phyloP scores from a whole-genome alignment of 2,888 invertebrate genomes.

The Bruchidius siliquastri region DNA sequence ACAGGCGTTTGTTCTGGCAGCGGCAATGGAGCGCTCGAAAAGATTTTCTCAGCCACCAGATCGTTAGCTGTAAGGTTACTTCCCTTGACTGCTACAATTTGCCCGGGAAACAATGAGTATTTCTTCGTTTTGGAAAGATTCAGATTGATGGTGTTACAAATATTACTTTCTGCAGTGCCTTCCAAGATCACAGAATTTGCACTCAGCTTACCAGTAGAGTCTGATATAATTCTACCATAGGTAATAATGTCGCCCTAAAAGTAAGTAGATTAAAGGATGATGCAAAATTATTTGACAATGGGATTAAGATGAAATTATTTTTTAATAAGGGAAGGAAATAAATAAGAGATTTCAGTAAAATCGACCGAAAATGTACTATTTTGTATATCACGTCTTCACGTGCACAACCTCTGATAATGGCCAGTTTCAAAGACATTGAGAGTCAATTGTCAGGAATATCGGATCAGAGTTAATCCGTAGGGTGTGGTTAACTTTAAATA shows the following conservation, averaged over 20 bases:
- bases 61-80: slow-evolving; percentile 53
- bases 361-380: too few species aligned
- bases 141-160: slow-evolving; percentile 41
- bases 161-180: slow-evolving; percentile 55
- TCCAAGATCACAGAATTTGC: slow-evolving; percentile 66
- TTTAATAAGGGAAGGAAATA: too few species aligned
- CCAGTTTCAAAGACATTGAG: too few species aligned
- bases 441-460: too few species aligned
- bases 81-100: slow-evolving; percentile 71
- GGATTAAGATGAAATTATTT: too few species aligned
- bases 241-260: slow-evolving; percentile 28
- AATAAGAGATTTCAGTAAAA: too few species aligned
- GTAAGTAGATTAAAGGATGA: not conserved
- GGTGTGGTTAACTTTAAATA: too few species aligned
- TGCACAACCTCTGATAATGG: too few species aligned
- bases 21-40: not conserved
- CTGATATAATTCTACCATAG: slow-evolving; percentile 72
- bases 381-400: too few species aligned
- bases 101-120: slow-evolving; percentile 74
- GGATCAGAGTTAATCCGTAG: too few species aligned
- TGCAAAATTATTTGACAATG: not conserved
- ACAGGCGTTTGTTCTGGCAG: too few species aligned
- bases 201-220: slow-evolving; percentile 69
- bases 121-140: slow-evolving; percentile 53
- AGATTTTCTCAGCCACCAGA: not conserved